A percentile compares a stretch with the other conserved stretches of the same genome.
These are phyloP conservation scores for Mionectes olivaceus DNA, from an alignment of 2,797 vertebrate species.

Conservation along the genomic window DNA sequence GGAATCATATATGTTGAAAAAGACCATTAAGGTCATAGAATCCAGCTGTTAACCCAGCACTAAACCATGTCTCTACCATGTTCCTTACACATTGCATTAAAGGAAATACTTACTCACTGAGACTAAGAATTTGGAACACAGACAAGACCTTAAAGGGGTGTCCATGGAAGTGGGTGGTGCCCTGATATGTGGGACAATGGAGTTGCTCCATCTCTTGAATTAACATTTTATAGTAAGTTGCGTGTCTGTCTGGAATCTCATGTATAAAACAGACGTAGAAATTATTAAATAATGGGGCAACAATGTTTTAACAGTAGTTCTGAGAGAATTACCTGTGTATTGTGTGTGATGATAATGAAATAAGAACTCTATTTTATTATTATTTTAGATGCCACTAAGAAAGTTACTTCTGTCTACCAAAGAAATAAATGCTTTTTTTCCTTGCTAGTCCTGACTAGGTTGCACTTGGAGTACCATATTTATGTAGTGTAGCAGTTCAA, in stretches of 20 bases:
- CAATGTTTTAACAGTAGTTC: neutral
- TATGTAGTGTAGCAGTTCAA: neutral
- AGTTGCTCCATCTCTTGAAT: neutral
- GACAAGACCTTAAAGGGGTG: neutral
- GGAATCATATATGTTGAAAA: neutral
- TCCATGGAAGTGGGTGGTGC: neutral
- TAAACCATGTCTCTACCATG: rapidly evolving
- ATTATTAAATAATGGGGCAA: neutral
- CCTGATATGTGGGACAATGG: neutral
- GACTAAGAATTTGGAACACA: neutral
- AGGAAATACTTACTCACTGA: neutral
- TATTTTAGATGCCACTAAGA: neutral
- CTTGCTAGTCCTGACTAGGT: neutral
- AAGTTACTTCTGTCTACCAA: neutral
- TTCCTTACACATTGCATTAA: rapidly evolving
- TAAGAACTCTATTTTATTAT: neutral
- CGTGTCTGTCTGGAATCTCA: neutral
- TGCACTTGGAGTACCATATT: neutral
- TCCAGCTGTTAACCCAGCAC: neutral
- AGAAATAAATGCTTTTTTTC: neutral
- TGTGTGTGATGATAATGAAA: neutral
- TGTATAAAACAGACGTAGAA: neutral
- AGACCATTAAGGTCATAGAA: rapidly evolving
- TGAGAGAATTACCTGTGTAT: neutral
- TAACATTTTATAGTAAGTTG: neutral